Conservation (phyloP, 2,888 invertebrate species). For the Bibio marci region DNA sequence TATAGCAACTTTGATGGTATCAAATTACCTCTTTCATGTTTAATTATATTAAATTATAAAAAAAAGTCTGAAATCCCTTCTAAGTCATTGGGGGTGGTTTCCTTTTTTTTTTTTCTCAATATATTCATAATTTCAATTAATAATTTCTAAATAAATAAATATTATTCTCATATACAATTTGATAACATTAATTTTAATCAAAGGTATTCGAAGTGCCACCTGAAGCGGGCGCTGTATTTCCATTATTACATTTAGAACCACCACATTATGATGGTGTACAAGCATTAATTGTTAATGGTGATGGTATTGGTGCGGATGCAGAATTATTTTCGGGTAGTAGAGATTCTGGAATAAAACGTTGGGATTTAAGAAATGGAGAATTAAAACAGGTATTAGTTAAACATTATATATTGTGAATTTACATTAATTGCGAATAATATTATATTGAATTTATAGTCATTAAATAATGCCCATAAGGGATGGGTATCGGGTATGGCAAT, state of each 20-base stretch:
- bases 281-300: slow-evolving; percentile 48
- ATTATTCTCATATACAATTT: no score
- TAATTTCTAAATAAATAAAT: no score
- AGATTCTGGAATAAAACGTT: slow-evolving; percentile 73
- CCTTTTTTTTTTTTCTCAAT: no score
- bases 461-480: slow-evolving; percentile 74
- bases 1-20: no score
- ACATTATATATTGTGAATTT: no score
- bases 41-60: no score
- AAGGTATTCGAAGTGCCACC: slow-evolving; percentile 28
- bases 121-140: no score
- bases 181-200: no score
- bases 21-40: no score
- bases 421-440: no score
- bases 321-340: slow-evolving; percentile 65
- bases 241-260: slow-evolving; percentile 52
- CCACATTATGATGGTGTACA: slow-evolving; percentile 86
- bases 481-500: slow-evolving; percentile 65
- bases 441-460: slow-evolving; percentile 30
- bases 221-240: slow-evolving; percentile 34
- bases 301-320: slow-evolving; percentile 26
- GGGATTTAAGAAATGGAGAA: slow-evolving; percentile 40
- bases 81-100: no score
- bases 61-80: no score
- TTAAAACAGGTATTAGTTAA: slow-evolving; percentile 18